These are phyloP conservation scores for Pammene fasciana DNA, from an alignment of 2,888 invertebrate species.

Conservation along the genomic window DNA sequence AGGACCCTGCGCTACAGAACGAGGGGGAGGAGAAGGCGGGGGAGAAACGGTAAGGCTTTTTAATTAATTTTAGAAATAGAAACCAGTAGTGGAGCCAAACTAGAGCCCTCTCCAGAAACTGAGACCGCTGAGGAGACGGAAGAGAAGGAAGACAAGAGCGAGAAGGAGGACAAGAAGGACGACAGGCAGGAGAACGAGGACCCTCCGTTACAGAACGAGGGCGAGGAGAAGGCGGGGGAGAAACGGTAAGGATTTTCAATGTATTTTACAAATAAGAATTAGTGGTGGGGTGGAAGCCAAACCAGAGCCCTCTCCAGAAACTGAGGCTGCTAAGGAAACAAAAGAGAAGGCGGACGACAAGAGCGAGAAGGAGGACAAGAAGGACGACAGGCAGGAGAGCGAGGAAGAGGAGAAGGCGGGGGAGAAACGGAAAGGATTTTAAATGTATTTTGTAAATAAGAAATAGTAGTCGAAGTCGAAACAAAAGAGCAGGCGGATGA, in stretches of 20 bases:
- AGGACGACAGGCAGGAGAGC: no score
- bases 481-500: conserved; percentile 3
- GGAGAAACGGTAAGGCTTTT: no score
- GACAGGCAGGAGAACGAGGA: no score
- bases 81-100: not conserved
- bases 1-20: no score
- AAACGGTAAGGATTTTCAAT: no score
- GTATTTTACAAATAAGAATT: conserved; percentile 1
- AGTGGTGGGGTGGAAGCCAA: not conserved
- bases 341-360: conserved; percentile 6
- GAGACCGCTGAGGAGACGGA: conserved; percentile 3
- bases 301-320: conserved; percentile 8
- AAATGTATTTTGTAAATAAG: not conserved
- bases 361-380: conserved; percentile 33
- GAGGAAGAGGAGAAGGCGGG: no score
- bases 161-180: no score
- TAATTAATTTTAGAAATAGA: not conserved
- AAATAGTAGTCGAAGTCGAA: not conserved
- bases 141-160: no score
- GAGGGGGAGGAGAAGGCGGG: no score
- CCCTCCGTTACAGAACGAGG: no score
- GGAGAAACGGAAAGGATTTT: no score
- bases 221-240: no score
- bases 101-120: conserved; percentile 5
- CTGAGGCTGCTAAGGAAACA: conserved; percentile 7